Percentiles rank a stretch among this genome's conserved stretches.
These are phyloP conservation scores for Coregonus ussuriensis DNA, from an alignment of 2,797 vertebrate species.

Conservation along the genomic window DNA sequence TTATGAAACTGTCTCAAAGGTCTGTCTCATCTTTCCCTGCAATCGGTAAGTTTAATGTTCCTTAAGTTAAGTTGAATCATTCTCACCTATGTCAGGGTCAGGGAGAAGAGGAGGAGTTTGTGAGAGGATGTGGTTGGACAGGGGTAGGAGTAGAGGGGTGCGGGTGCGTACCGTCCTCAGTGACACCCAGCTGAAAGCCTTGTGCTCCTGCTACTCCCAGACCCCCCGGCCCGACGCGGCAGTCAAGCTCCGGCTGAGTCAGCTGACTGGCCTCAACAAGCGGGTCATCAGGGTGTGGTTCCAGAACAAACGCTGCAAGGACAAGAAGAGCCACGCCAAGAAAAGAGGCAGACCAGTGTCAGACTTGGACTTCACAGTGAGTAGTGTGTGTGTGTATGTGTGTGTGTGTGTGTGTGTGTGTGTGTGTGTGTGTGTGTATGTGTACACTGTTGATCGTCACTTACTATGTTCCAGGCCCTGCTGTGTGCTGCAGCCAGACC, in stretches of 20 bases:
- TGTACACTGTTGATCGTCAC: background rate
- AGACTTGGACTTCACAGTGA: background rate
- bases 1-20: too few relatives aligned
- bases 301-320: slow-evolving; percentile 35
- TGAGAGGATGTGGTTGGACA: background rate
- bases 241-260: slow-evolving; percentile 8
- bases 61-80: too few relatives aligned
- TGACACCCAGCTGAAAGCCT: slow-evolving; percentile 9
- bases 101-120: background rate
- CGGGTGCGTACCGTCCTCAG: slow-evolving; percentile 19
- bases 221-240: slow-evolving; percentile 9
- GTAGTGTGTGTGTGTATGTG: background rate
- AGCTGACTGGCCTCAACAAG: slow-evolving; percentile 24
- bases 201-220: slow-evolving; percentile 26
- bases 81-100: background rate
- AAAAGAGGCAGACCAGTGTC: background rate
- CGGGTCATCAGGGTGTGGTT: slow-evolving; percentile 34
- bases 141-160: background rate
- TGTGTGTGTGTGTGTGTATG: slow-evolving; percentile 1
- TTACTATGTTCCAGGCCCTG: slow-evolving; percentile 1
- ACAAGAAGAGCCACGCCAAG: slow-evolving; percentile 14
- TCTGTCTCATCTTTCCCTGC: too few relatives aligned
- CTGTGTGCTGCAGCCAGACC: slow-evolving; percentile 7
- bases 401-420: background rate
- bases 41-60: too few relatives aligned